Conservation (phyloP, 2,888 invertebrate species). For the Colletes collaris region DNA sequence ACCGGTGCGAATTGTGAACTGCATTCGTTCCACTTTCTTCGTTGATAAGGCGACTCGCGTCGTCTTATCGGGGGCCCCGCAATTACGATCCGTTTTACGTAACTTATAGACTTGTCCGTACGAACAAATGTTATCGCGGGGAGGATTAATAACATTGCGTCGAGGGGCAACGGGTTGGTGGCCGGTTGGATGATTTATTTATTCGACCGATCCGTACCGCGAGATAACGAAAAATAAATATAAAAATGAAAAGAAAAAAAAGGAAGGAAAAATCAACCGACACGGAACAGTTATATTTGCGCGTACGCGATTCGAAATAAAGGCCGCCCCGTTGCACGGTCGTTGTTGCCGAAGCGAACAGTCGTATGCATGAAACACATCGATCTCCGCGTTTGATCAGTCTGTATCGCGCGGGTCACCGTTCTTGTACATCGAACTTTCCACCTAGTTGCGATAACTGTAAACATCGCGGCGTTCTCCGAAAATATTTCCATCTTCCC, state of each 20-base stretch:
- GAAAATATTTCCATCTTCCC: conserved; percentile 32
- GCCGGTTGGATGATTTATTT: conserved; percentile 32
- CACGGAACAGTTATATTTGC: conserved; percentile 34
- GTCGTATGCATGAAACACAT: conserved; percentile 10
- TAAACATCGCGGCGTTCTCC: conserved; percentile 26
- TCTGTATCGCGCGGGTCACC: conserved; percentile 1
- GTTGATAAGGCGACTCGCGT: conserved; percentile 23
- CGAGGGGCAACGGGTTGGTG: conserved; percentile 1
- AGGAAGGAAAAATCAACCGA: conserved; percentile 3
- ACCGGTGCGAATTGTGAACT: neutral
- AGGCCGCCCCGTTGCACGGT: neutral
- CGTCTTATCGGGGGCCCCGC: conserved; percentile 20
- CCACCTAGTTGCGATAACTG: conserved; percentile 39
- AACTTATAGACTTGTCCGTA: conserved; percentile 22
- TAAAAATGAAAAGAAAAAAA: neutral
- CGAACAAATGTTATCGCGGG: conserved; percentile 37
- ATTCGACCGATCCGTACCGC: conserved; percentile 16
- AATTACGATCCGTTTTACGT: conserved; percentile 39
- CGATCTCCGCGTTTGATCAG: neutral
- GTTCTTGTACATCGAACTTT: conserved; percentile 20
- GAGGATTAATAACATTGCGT: conserved; percentile 27
- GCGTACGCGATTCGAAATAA: conserved; percentile 13
- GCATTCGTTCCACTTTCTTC: conserved; percentile 36
- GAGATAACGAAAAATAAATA: neutral
- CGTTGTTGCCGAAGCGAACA: neutral